These are phyloP conservation scores for Diarsia rubi DNA, from an alignment of 2,888 invertebrate genomes.

Conservation along the genomic window DNA sequence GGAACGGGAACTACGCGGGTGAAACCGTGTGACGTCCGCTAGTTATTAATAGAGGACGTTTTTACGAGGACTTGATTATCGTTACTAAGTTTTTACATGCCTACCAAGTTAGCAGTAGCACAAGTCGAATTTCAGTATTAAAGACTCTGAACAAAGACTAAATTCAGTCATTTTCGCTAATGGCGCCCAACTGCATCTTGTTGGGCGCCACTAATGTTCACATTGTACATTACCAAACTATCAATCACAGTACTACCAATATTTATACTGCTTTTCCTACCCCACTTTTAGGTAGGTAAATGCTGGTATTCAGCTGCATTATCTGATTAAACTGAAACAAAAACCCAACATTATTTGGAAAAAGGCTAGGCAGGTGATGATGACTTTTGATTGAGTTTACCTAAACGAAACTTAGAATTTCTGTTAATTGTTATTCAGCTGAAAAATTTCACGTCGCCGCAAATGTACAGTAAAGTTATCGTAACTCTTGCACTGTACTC, in stretches of 20 bases:
- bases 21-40: too few relatives aligned
- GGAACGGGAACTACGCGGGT: too few relatives aligned
- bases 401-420: neutral
- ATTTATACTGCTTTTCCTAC: neutral
- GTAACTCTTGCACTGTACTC: neutral
- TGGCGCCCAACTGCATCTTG: neutral
- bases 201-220: neutral
- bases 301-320: neutral
- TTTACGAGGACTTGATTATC: neutral
- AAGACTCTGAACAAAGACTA: neutral
- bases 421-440: neutral
- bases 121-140: neutral
- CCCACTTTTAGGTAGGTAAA: neutral
- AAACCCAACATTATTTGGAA: neutral
- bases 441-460: neutral
- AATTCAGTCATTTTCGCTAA: neutral
- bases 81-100: neutral
- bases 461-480: neutral
- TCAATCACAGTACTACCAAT: neutral
- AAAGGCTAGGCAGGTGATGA: neutral
- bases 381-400: neutral
- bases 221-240: neutral
- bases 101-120: too few relatives aligned
- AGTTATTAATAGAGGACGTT: neutral
- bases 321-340: neutral